These are phyloP conservation scores for Eupeodes luniger DNA, from an alignment of 2,888 invertebrate species.

Conservation along the genomic window DNA sequence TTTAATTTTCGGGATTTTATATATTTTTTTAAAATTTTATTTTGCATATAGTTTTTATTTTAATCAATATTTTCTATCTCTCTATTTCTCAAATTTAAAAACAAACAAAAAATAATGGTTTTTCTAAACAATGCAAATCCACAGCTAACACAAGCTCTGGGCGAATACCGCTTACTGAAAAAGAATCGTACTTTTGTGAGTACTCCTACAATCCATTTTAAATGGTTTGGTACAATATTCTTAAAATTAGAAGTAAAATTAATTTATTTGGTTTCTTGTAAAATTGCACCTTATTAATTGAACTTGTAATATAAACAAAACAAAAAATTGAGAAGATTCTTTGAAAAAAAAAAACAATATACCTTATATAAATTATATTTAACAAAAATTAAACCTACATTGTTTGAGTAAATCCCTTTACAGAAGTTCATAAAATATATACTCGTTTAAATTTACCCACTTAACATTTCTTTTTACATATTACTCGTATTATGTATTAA, in stretches of 20 bases:
- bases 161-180: conserved; percentile 85
- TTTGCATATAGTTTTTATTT: not conserved
- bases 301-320: conserved; percentile 26
- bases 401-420: conserved; percentile 21
- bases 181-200: conserved; percentile 87
- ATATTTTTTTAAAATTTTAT: not conserved
- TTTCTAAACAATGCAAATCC: conserved; percentile 83
- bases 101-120: conserved; percentile 35
- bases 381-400: not conserved
- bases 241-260: conserved; percentile 42
- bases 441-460: not conserved
- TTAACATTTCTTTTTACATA: not conserved
- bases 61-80: conserved; percentile 6
- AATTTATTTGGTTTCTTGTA: conserved; percentile 41
- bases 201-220: conserved; percentile 78
- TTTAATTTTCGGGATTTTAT: not conserved
- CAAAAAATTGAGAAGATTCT: conserved; percentile 7
- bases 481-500: not conserved
- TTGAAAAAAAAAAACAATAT: not conserved
- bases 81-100: conserved; percentile 25
- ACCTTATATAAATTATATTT: not conserved
- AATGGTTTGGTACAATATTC: conserved; percentile 57
- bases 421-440: conserved; percentile 10
- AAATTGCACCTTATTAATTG: conserved; percentile 44
- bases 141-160: conserved; percentile 85